Conservation (phyloP, 2,797 vertebrate genomes). For the Pangasius djambal region DNA sequence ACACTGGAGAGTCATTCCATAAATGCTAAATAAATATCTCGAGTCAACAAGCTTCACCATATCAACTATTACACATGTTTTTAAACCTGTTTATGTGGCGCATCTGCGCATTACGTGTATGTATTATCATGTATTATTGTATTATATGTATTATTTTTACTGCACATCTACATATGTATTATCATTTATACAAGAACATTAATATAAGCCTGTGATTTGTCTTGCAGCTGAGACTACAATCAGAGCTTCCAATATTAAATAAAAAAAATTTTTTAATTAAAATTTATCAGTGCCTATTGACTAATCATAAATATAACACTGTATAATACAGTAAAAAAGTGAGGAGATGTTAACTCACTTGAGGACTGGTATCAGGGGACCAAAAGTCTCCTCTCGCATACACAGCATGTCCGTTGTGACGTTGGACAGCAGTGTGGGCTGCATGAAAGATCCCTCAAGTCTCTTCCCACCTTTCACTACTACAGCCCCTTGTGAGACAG, state of each 20-base stretch:
- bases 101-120: neutral
- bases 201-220: neutral
- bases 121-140: neutral
- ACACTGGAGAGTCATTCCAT: neutral
- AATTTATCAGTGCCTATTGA: neutral
- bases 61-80: neutral
- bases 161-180: too few relatives aligned
- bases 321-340: neutral
- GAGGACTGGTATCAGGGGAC: conserved; percentile 90
- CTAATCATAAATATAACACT: neutral
- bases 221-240: neutral
- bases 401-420: conserved; percentile 90
- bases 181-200: neutral
- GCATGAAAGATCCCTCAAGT: conserved; percentile 87
- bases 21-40: neutral
- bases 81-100: neutral
- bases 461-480: conserved; percentile 87
- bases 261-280: too few relatives aligned
- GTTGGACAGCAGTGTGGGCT: conserved; percentile 88
- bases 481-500: conserved; percentile 84
- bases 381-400: conserved; percentile 89
- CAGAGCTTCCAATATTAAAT: neutral
- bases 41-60: neutral
- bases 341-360: conserved; percentile 72
- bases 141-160: too few relatives aligned